Base-by-base conservation (phyloP, 2,797 vertebrate species). In the Eleutherodactylus coqui region DNA sequence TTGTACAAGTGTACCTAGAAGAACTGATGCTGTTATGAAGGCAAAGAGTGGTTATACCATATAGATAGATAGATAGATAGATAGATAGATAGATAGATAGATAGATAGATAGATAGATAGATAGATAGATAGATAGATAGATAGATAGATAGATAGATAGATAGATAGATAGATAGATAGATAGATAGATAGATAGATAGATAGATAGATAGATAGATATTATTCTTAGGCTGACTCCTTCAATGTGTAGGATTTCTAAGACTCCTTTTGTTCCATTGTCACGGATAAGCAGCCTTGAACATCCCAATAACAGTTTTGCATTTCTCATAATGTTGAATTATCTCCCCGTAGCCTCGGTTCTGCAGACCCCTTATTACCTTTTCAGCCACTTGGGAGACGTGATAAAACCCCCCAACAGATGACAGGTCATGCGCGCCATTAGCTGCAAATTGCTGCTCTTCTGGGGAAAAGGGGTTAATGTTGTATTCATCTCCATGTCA, bases 401-500 rank as follows among this genome's bases (percentile, higher is more conserved):
- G 58, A 86, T 78, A 67, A 82, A 70, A 81, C 29, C 36, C 60
- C 85, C 58, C 76, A 51, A 77, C 51, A 82, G 70, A 69, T 86
- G 60, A 83, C 85, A 86, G 85, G 79, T 86, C 85, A 86, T 67
- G 45, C 41, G 85, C 79, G 32, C 45, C 24, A 36, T 10, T 82
- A 76, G 82, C 85, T 80, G 29, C 85, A 86, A 86, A 86, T 86
- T 86, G 79, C 85, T 62, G 55, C 79, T 86, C 85, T 86, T 38
- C 45, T 81, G 79, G 79, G 78, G 29, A 27, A 80, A 82, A 86
- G 60, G 86, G 86, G 86, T 91, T 91, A 89, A 91, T 86, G 88
- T 88, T 92, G 94, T 90, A 90, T 92, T 92, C 88, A 88, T 89
- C 89, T 88, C 86, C 85, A n/a, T 88, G 91, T 90, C 89, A 89